A percentile compares a stretch with the other conserved stretches of the same genome.
Conservation (phyloP, 2,113 vertebrate genomes). For the Epinephelus moara region DNA sequence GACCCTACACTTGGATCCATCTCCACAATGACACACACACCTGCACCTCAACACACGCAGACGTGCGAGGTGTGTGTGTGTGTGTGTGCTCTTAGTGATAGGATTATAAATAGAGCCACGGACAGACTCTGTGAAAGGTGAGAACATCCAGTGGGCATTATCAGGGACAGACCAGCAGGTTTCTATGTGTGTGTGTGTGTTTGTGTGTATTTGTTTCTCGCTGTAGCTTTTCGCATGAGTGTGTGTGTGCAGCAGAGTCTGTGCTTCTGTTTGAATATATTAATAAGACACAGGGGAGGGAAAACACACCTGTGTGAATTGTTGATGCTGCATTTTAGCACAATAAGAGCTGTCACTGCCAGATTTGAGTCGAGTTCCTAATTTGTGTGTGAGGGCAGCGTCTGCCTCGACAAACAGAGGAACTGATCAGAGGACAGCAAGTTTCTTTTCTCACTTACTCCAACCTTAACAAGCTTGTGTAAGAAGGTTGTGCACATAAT, state of each 20-base stretch:
- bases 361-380: not conserved
- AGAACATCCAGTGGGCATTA: conserved; percentile 75
- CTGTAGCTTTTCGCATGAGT: conserved; percentile 1
- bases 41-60: conserved; percentile 29
- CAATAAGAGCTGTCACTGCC: conserved; percentile 6
- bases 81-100: conserved; percentile 63
- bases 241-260: not conserved
- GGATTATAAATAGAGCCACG: conserved; percentile 77
- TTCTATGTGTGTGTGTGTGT: conserved; percentile 15
- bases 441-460: too few relatives aligned
- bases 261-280: conserved; percentile 18
- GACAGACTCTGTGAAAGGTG: conserved; percentile 74
- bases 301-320: conserved; percentile 27
- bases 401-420: not conserved
- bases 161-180: conserved; percentile 62
- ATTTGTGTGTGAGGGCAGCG: conserved; percentile 5
- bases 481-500: too few relatives aligned
- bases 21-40: conserved; percentile 60
- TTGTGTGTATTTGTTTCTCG: not conserved
- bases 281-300: not conserved
- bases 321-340: conserved; percentile 8
- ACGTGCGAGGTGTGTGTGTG: conserved; percentile 28
- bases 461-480: too few relatives aligned
- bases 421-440: not conserved
- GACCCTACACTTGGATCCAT: conserved; percentile 76